These are phyloP conservation scores for Pelecanoides urinatrix DNA, from an alignment of 2,113 vertebrate genomes.

Conservation along the genomic window DNA sequence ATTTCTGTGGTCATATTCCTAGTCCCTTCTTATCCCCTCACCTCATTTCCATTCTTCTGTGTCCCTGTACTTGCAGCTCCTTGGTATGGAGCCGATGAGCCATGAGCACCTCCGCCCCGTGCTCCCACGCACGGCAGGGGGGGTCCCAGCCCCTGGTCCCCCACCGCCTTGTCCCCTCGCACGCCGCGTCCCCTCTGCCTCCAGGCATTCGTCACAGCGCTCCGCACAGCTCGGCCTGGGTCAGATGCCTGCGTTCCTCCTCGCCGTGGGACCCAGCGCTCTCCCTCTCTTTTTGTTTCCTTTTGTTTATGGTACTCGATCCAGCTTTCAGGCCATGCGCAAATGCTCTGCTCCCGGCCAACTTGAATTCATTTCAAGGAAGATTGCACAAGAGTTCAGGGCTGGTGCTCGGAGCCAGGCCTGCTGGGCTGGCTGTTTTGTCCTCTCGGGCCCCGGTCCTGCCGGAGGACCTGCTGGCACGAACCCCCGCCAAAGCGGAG, in stretches of 20 bases:
- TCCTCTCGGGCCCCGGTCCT: slow-evolving; percentile 20
- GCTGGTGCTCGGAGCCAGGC: slow-evolving; percentile 49
- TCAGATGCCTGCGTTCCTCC: slow-evolving; percentile 13
- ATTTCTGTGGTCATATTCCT: not conserved
- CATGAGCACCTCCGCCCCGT: not conserved
- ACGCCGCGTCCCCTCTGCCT: not conserved
- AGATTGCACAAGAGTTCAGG: slow-evolving; percentile 60
- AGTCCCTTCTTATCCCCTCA: not conserved
- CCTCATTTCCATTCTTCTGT: not conserved
- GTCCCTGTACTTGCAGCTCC: not conserved
- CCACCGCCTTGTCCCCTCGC: not conserved
- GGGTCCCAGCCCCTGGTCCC: not conserved
- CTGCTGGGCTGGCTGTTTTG: slow-evolving; percentile 50
- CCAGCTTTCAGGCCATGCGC: slow-evolving; percentile 38
- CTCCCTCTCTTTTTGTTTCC: slow-evolving; percentile 51
- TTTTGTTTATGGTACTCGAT: slow-evolving; percentile 60
- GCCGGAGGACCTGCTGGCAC: slow-evolving; percentile 43
- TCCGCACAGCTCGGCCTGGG: not conserved
- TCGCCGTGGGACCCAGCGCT: not conserved
- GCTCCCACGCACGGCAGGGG: not conserved
- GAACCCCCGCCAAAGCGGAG: not conserved
- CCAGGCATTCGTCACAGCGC: not conserved
- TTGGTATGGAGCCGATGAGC: not conserved
- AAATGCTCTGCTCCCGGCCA: slow-evolving; percentile 47
- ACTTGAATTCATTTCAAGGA: slow-evolving; percentile 39